Evolutionary conservation across 1,140 invertebrate genomes (phyloP).

Genomic region (Fopius arisanus): DNA sequence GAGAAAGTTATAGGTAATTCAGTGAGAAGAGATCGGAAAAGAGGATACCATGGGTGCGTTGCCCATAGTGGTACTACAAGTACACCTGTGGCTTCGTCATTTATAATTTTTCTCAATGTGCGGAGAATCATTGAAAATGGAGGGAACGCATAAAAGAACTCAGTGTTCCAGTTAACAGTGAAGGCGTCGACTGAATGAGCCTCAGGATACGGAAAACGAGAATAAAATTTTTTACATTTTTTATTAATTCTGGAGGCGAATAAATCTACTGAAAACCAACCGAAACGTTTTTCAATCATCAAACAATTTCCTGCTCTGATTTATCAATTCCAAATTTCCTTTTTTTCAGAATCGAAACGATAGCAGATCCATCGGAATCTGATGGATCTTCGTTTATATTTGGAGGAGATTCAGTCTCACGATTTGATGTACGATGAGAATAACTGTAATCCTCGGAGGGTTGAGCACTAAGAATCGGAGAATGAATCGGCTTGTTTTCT

Average conservation of each 20-base stretch:
- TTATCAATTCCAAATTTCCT: no score
- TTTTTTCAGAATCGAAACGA: no score
- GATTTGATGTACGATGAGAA: no score
- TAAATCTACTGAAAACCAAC: conserved; percentile 14
- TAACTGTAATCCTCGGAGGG: no score
- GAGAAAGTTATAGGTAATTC: neutral
- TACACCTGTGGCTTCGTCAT: conserved; percentile 1
- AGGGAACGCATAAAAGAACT: conserved; percentile 17
- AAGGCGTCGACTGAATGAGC: conserved; percentile 22
- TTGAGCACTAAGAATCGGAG: no score
- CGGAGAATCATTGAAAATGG: conserved; percentile 18
- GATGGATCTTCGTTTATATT: no score
- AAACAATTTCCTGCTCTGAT: no score
- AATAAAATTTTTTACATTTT: no score
- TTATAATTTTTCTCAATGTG: conserved; percentile 18
- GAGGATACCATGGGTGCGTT: conserved; percentile 29
- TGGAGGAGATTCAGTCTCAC: no score
- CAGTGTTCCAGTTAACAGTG: conserved; percentile 15
- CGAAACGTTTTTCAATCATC: conserved; percentile 3
- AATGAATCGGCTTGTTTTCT: no score
- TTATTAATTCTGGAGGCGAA: conserved; percentile 25
- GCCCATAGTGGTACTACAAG: conserved; percentile 4
- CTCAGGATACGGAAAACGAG: conserved; percentile 26
- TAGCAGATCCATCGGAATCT: no score
- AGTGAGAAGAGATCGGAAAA: conserved; percentile 11